Percentiles rank a stretch among this genome's conserved stretches.
These are phyloP conservation scores for Meda fulgida DNA, from an alignment of 2,797 vertebrate species.

Conservation along the genomic window DNA sequence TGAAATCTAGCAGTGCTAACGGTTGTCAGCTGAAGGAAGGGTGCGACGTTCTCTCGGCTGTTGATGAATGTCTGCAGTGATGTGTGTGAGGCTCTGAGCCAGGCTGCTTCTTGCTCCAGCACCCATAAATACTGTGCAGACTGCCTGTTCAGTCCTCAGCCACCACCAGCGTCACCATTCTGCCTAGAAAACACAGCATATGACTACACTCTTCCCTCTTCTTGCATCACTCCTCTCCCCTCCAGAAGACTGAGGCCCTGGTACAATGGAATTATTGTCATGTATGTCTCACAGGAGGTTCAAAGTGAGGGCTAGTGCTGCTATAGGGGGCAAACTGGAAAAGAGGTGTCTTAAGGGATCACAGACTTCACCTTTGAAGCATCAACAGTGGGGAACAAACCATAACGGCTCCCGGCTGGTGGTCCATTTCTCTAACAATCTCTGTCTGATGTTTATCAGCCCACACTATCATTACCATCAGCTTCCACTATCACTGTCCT, in stretches of 20 bases:
- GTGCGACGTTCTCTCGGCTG: constrained; percentile 10
- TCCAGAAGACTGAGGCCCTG: background rate
- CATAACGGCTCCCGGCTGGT: background rate
- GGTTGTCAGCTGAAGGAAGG: constrained; percentile 21
- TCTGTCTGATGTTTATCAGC: constrained; percentile 17
- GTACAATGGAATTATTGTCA: constrained; percentile 24
- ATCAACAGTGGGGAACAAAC: background rate
- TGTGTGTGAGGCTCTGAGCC: constrained; percentile 27
- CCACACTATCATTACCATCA: constrained; percentile 26
- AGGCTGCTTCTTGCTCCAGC: constrained; percentile 24
- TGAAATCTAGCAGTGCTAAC: constrained; percentile 2
- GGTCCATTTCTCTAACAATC: constrained; percentile 24
- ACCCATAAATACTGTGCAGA: constrained; percentile 41
- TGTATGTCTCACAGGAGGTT: constrained; percentile 21
- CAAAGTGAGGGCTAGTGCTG: background rate
- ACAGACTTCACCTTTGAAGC: constrained; percentile 11
- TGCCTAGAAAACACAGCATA: constrained; percentile 5
- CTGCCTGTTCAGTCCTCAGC: constrained; percentile 16
- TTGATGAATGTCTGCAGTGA: constrained; percentile 46
- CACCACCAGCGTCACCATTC: constrained; percentile 5
- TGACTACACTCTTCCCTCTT: background rate
- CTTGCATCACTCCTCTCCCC: constrained; percentile 23
- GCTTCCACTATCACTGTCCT: constrained; percentile 21
- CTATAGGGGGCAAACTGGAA: constrained; percentile 15
- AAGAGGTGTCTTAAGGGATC: constrained; percentile 10